Base-by-base conservation (phyloP, 2,888 invertebrate genomes). In the Anticlea derivata region DNA sequence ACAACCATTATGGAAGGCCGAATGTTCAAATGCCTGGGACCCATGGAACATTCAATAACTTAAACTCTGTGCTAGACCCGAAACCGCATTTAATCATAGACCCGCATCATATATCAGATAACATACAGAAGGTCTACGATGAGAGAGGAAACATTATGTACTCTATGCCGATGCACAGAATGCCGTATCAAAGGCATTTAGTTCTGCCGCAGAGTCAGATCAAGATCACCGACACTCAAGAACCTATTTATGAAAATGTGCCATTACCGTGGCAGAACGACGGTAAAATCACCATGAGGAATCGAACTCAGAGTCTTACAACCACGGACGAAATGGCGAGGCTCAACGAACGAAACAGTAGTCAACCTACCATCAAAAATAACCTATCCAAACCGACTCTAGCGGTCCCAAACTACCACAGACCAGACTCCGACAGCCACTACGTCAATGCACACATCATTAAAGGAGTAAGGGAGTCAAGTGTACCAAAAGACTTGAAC, bases 201-300 rank as follows among this genome's bases (percentile, higher is more conserved):
- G 83, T 94, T 58, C 56, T 94, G 33, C 91, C 92, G 8, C 84
- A 90, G 12, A 78, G 85, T 55, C 91, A 87, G 43, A 73, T 81
- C 5, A 77, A 82, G 27, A 86, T 58, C 4, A 58, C 50, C 55
- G 60, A 91, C 50, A 81, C 92, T 0, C 89, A 93, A 7, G 96
- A 96, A 70, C 96, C 96, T 0, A 96, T 96, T 57, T 96, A 96
- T 75, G 96, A 96, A 70, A 96, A 96, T 75, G 94, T 96, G 5
- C 95, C 95, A 0, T 73, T 95, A 20, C 94, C 95, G 0, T 94
- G 94, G 93, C 59, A 92, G 33, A 81, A 71, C 55, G 86, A 86
- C 39, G 75, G 73, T 1, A 77, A 76, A 26, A 55, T 69, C 0
- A 78, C 61, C 0, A 52, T 79, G 70, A 66, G 90, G n/a, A 83